These are phyloP conservation scores for Tetragnatha versicolor DNA, from an alignment of 1,140 invertebrate genomes.

Conservation along the genomic window DNA sequence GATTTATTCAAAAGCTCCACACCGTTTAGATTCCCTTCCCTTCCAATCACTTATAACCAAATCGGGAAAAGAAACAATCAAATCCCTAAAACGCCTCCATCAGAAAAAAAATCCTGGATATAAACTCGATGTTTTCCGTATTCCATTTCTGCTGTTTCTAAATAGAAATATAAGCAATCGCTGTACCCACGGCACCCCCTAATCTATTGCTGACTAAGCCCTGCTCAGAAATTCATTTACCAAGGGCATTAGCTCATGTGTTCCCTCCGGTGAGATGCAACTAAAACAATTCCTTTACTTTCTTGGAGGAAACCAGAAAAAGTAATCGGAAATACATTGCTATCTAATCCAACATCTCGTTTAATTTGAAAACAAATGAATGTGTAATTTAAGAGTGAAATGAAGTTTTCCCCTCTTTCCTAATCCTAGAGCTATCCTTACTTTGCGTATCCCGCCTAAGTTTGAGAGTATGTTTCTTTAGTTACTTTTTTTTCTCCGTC, in stretches of 20 bases:
- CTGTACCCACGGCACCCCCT: background rate
- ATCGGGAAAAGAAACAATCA: too few relatives aligned
- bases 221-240: conserved; percentile 37
- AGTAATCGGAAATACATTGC: conserved; percentile 30
- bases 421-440: conserved; percentile 20
- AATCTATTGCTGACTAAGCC: conserved; percentile 23
- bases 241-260: background rate
- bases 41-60: too few relatives aligned
- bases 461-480: too few relatives aligned
- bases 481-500: too few relatives aligned
- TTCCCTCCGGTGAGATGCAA: background rate
- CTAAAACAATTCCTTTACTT: background rate
- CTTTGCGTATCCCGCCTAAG: too few relatives aligned
- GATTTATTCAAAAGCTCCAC: too few relatives aligned
- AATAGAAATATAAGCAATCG: background rate
- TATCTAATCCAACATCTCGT: conserved; percentile 37
- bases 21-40: too few relatives aligned
- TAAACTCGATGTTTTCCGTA: background rate
- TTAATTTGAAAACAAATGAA: conserved; percentile 50
- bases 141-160: conserved; percentile 4
- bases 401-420: conserved; percentile 20
- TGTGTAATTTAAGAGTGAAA: conserved; percentile 48
- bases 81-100: too few relatives aligned
- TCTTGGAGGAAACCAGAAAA: background rate
- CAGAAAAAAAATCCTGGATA: too few relatives aligned